Percentiles rank a stretch among this genome's conserved stretches.
These are phyloP conservation scores for Cryptomyrus ogoouensis DNA, from an alignment of 2,113 vertebrate species.

Conservation along the genomic window DNA sequence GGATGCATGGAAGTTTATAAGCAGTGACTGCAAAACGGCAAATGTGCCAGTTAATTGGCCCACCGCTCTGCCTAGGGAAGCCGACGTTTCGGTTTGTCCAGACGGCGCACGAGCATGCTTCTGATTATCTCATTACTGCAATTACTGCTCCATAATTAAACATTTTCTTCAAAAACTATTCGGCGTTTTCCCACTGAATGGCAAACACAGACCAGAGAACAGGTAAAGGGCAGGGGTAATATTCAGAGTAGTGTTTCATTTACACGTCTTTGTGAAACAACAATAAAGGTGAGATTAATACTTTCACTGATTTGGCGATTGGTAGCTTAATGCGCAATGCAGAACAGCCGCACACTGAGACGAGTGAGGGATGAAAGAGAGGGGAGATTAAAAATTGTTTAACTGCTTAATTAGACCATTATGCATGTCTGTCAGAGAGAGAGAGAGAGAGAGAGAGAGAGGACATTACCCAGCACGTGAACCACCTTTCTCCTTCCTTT, in stretches of 20 bases:
- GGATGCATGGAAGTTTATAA: neutral
- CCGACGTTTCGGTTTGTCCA: neutral
- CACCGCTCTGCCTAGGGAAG: neutral
- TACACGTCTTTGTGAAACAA: neutral
- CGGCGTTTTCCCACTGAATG: neutral
- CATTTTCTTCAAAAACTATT: neutral
- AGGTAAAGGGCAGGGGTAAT: neutral
- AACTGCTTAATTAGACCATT: neutral
- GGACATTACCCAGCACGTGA: conserved; percentile 78
- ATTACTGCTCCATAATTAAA: neutral
- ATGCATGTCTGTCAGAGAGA: neutral
- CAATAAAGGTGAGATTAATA: neutral
- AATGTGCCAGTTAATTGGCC: neutral
- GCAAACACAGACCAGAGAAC: neutral
- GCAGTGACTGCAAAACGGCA: neutral
- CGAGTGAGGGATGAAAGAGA: neutral
- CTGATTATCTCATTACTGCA: neutral
- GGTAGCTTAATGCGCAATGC: neutral
- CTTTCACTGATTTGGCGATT: neutral
- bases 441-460: neutral
- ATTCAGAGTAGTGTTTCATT: neutral
- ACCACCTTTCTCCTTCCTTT: conserved; percentile 79
- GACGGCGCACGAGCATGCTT: neutral
- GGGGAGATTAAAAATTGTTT: neutral
- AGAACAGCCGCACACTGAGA: neutral